phyloP scores from a whole-genome alignment of 2,113 vertebrate species.

The Scomber colias region DNA sequence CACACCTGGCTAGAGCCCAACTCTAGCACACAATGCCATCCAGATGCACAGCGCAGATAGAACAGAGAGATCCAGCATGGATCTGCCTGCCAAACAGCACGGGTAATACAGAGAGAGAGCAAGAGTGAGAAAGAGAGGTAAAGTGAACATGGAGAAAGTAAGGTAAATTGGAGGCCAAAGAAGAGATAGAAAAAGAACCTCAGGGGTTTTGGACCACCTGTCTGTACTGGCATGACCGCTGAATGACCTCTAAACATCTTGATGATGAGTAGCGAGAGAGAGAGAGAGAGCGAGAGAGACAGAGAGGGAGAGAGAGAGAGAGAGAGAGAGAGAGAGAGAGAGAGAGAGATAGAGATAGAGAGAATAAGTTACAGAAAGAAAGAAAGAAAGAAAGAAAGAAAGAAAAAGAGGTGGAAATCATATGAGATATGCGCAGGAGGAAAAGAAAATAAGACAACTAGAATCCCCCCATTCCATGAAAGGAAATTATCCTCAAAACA shows the following conservation, averaged over 20 bases:
- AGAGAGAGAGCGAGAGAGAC: neutral
- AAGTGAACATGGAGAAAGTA: conserved; percentile 33
- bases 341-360: neutral
- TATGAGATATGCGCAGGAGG: conserved; percentile 41
- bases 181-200: conserved; percentile 53
- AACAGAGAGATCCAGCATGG: conserved; percentile 69
- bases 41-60: conserved; percentile 82
- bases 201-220: conserved; percentile 72
- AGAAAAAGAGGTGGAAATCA: conserved; percentile 21
- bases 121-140: conserved; percentile 16
- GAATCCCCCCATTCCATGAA: conserved; percentile 75
- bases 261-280: conserved; percentile 13
- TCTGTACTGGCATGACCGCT: conserved; percentile 58
- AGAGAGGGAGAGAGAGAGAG: conserved; percentile 1
- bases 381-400: neutral
- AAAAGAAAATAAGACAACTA: conserved; percentile 70
- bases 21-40: conserved; percentile 76
- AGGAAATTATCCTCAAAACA: conserved; percentile 83
- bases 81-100: conserved; percentile 72
- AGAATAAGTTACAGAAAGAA: neutral
- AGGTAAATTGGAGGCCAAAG: conserved; percentile 33
- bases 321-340: conserved; percentile 1
- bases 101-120: conserved; percentile 44
- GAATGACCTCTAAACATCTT: conserved; percentile 68
- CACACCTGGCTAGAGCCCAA: conserved; percentile 74